Evolutionary conservation across 1,140 invertebrate genomes (phyloP).

Genomic region (Nylanderia fulva): DNA sequence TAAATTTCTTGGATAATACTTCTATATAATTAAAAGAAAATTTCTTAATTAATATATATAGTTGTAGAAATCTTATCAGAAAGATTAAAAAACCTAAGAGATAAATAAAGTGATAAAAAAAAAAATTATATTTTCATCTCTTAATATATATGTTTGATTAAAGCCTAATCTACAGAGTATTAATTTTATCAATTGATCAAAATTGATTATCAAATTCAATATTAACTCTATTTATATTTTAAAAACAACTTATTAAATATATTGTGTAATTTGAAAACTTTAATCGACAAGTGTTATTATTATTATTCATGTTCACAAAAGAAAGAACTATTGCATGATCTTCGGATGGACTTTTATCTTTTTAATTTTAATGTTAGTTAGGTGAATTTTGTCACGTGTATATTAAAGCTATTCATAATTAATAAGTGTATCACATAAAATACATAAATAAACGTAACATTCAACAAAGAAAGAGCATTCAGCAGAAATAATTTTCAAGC

Average conservation of each 20-base stretch:
- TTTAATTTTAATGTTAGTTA: neutral
- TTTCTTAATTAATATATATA: neutral
- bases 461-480: conserved; percentile 16
- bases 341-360: neutral
- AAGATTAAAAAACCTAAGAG: neutral
- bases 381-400: neutral
- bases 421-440: neutral
- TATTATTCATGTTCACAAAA: neutral
- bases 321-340: neutral
- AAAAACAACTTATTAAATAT: neutral
- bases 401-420: neutral
- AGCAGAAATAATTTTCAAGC: neutral
- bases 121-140: neutral
- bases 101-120: neutral
- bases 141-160: neutral
- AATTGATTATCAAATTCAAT: neutral
- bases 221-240: neutral
- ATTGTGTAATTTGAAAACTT: neutral
- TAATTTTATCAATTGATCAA: neutral
- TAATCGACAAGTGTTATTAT: conserved; percentile 4
- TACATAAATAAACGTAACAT: neutral
- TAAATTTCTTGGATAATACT: neutral
- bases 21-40: neutral
- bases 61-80: neutral
- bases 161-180: neutral